phyloP scores from a whole-genome alignment of 1,140 invertebrate species.

The Maniola jurtina region DNA sequence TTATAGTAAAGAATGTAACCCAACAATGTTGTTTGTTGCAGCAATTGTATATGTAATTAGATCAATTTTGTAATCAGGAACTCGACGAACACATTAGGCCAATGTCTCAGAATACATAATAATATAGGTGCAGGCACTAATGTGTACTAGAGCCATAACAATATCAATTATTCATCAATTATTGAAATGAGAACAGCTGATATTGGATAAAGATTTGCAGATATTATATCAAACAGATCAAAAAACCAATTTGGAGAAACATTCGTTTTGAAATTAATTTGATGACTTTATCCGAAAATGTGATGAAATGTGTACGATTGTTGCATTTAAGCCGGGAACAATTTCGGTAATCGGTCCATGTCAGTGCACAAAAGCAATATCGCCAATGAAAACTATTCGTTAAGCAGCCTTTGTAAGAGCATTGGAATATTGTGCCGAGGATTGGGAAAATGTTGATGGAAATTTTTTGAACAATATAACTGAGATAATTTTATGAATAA shows the following conservation, averaged over 20 bases:
- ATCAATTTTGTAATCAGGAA: too few relatives aligned
- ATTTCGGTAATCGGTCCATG: slow-evolving; percentile 62
- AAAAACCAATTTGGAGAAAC: slow-evolving; percentile 12
- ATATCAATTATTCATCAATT: too few relatives aligned
- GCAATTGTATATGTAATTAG: too few relatives aligned
- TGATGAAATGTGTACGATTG: slow-evolving; percentile 48
- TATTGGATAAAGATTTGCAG: background rate
- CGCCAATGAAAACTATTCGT: slow-evolving; percentile 66
- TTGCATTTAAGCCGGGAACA: slow-evolving; percentile 53
- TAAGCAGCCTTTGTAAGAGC: slow-evolving; percentile 64
- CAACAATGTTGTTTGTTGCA: too few relatives aligned
- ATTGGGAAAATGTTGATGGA: slow-evolving; percentile 12
- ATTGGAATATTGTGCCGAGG: slow-evolving; percentile 48
- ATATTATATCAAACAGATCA: slow-evolving; percentile 12
- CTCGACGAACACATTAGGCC: too few relatives aligned
- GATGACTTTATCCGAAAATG: slow-evolving; percentile 53
- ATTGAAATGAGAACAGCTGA: background rate
- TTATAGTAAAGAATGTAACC: too few relatives aligned
- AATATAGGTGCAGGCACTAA: too few relatives aligned
- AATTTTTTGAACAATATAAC: slow-evolving; percentile 5
- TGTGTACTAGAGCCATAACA: too few relatives aligned
- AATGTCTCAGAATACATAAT: too few relatives aligned
- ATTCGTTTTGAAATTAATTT: slow-evolving; percentile 47
- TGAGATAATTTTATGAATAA: too few relatives aligned
- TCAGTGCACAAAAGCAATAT: slow-evolving; percentile 72